phyloP scores from a whole-genome alignment of 1,140 invertebrate genomes.

The Leptinotarsa lineolata region DNA sequence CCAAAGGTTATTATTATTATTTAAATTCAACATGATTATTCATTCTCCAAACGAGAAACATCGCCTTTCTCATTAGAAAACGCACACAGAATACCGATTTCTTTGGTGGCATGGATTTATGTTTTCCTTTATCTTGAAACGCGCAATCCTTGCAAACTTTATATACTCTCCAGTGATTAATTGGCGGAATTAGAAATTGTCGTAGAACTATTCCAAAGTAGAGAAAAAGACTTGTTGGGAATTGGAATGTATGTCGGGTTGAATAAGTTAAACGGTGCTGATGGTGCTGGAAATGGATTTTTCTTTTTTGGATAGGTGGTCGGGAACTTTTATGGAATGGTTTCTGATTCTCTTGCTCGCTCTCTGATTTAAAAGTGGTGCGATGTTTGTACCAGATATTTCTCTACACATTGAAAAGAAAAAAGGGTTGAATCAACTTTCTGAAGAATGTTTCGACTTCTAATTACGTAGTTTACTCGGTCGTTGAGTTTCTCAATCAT shows the following conservation, averaged over 20 bases:
- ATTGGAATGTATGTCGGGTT: not conserved
- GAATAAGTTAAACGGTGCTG: not conserved
- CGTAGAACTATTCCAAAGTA: not conserved
- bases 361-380: too few relatives aligned
- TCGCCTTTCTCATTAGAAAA: not conserved
- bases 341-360: too few relatives aligned
- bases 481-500: too few relatives aligned
- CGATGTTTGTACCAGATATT: too few relatives aligned
- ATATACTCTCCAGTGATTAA: not conserved
- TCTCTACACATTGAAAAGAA: too few relatives aligned
- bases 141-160: slow-evolving; percentile 2
- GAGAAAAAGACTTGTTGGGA: not conserved
- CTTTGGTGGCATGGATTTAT: not conserved
- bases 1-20: too few relatives aligned
- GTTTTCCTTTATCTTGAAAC: not conserved
- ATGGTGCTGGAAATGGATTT: not conserved
- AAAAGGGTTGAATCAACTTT: too few relatives aligned
- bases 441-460: too few relatives aligned
- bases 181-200: not conserved
- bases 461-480: too few relatives aligned
- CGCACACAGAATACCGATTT: not conserved
- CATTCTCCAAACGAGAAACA: too few relatives aligned
- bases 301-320: not conserved
- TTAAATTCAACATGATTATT: too few relatives aligned
- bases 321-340: too few relatives aligned